These are phyloP conservation scores for Belonocnema kinseyi DNA, from an alignment of 1,140 invertebrate genomes.

Conservation along the genomic window DNA sequence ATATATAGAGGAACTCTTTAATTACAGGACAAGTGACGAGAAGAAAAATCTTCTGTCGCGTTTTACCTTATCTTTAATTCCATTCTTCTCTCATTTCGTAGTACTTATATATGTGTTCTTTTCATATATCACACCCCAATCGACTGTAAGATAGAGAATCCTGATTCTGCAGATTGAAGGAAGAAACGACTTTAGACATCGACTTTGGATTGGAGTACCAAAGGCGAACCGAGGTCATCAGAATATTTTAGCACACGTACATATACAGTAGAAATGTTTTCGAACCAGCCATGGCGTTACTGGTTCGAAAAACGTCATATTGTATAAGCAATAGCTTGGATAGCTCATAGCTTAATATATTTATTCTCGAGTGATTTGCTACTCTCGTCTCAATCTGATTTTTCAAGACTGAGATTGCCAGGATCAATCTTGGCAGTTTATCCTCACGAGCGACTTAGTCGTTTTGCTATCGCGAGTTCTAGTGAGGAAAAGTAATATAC, in stretches of 20 bases:
- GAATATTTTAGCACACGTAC: slow-evolving; percentile 23
- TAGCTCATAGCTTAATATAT: slow-evolving; percentile 4
- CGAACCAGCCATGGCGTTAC: background rate
- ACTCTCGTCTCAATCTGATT: slow-evolving; percentile 26
- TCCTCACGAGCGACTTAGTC: slow-evolving; percentile 10
- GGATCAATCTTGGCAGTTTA: slow-evolving; percentile 24
- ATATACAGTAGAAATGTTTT: background rate
- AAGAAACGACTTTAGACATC: background rate
- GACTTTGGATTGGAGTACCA: background rate
- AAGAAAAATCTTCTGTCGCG: background rate
- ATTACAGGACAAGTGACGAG: slow-evolving; percentile 31
- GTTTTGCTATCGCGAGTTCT: slow-evolving; percentile 11
- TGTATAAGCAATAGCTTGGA: background rate
- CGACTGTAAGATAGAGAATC: background rate
- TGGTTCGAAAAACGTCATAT: background rate
- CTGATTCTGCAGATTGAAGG: background rate
- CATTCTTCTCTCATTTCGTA: slow-evolving; percentile 10
- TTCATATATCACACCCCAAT: background rate
- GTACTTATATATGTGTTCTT: slow-evolving; percentile 14
- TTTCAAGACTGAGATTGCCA: slow-evolving; percentile 25
- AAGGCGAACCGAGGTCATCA: background rate
- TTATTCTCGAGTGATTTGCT: background rate
- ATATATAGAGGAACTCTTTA: slow-evolving; percentile 73
- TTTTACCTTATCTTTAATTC: slow-evolving; percentile 20
- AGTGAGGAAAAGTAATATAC: slow-evolving; percentile 4